Percentiles rank a stretch among this genome's conserved stretches.
Evolutionary conservation across 1,140 invertebrate genomes (phyloP).

Genomic region (Lordiphosa collinella): DNA sequence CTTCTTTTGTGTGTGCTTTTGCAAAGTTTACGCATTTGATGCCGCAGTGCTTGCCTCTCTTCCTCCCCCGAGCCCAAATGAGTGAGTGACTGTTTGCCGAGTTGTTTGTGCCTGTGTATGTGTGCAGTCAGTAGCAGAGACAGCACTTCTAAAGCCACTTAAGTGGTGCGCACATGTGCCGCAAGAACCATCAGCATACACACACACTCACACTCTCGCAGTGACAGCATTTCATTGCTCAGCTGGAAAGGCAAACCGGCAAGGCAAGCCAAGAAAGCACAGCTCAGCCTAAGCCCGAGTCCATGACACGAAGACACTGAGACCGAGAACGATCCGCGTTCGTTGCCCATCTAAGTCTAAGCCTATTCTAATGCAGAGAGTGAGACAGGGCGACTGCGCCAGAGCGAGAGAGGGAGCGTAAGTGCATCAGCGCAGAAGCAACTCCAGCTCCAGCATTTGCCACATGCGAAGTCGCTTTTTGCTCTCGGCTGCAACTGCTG

Average conservation of each 20-base stretch:
- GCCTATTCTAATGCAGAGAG: constrained; percentile 70
- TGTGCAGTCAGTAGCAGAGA: constrained; percentile 44
- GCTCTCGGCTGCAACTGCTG: constrained; percentile 39
- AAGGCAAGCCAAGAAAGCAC: constrained; percentile 47
- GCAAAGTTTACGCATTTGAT: constrained; percentile 48
- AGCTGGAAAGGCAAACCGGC: constrained; percentile 57
- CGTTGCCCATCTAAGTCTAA: constrained; percentile 67
- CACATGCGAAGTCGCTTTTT: constrained; percentile 53
- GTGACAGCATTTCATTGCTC: constrained; percentile 33
- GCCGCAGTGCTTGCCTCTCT: constrained; percentile 13
- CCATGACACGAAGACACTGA: constrained; percentile 38
- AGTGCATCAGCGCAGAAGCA: constrained; percentile 13
- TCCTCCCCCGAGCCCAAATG: constrained; percentile 10
- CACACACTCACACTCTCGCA: constrained; percentile 32
- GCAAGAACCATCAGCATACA: constrained; percentile 58
- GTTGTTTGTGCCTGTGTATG: constrained; percentile 32
- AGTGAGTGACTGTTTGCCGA: constrained; percentile 1
- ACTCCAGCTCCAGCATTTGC: constrained; percentile 58
- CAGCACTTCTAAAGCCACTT: constrained; percentile 60
- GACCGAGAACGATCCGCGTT: constrained; percentile 44
- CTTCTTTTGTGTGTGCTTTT: constrained; percentile 52
- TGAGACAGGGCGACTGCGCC: constrained; percentile 16
- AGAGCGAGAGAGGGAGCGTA: constrained; percentile 16
- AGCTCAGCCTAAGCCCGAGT: constrained; percentile 16
- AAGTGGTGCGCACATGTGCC: constrained; percentile 63